These are phyloP conservation scores for Acanthis flammea DNA, from an alignment of 2,797 vertebrate genomes.

Conservation along the genomic window DNA sequence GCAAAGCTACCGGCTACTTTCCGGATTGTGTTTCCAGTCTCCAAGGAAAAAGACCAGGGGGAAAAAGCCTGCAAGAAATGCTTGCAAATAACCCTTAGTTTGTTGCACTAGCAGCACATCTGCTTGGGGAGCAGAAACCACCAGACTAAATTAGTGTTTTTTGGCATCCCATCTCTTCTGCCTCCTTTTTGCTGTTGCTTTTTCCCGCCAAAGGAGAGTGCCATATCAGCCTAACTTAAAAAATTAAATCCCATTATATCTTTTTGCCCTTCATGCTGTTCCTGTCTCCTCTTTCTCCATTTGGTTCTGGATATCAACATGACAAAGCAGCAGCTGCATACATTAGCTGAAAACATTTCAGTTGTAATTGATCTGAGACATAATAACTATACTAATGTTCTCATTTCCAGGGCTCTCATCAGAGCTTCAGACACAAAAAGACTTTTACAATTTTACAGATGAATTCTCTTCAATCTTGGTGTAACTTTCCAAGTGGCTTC, in stretches of 20 bases:
- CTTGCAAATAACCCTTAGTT: not conserved
- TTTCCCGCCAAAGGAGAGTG: not conserved
- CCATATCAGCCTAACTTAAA: not conserved
- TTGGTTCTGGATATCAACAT: constrained; percentile 39
- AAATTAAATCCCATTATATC: not conserved
- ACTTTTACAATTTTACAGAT: not conserved
- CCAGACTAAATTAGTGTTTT: not conserved
- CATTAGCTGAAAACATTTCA: not conserved
- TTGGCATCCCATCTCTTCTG: not conserved
- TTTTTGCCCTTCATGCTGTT: not conserved
- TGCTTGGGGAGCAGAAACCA: not conserved
- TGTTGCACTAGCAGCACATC: not conserved
- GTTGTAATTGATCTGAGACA: constrained; percentile 2
- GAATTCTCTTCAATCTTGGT: not conserved
- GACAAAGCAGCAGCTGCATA: constrained; percentile 10
- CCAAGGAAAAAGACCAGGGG: not conserved
- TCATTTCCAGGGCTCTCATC: not conserved
- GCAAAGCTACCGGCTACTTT: not conserved
- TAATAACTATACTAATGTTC: not conserved
- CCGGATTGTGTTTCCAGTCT: not conserved
- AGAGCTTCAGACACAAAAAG: not conserved
- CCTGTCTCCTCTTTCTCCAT: not conserved
- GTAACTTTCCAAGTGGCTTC: not conserved
- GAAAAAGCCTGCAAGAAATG: not conserved
- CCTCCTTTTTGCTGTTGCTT: not conserved